Conservation (phyloP, 2,888 invertebrate genomes). For the Hyposoter dolosus region DNA sequence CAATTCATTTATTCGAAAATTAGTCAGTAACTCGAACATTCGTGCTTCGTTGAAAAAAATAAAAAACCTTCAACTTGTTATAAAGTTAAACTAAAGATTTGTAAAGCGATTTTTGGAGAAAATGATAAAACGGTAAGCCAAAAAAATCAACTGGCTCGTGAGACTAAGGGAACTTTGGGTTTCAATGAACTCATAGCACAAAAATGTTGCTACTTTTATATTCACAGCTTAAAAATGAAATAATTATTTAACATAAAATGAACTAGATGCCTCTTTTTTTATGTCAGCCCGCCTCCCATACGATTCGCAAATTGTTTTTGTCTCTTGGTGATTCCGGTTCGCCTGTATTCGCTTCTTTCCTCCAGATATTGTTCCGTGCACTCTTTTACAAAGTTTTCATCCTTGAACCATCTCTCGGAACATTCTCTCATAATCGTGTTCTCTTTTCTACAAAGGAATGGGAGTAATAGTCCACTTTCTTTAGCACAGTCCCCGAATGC, state of each 20-base stretch:
- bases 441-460: constrained; percentile 90
- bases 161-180: not conserved
- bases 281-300: constrained; percentile 12
- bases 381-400: constrained; percentile 90
- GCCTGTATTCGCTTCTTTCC: constrained; percentile 92
- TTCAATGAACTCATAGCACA: too few species aligned
- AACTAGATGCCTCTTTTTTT: constrained; percentile 1
- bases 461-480: constrained; percentile 89
- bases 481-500: constrained; percentile 88
- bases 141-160: not conserved
- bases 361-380: constrained; percentile 93
- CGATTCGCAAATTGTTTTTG: constrained; percentile 62
- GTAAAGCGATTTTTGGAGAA: not conserved
- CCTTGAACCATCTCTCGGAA: constrained; percentile 90
- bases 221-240: constrained; percentile 31
- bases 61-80: not conserved
- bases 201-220: constrained; percentile 41
- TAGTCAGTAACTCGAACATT: not conserved
- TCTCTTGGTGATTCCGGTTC: constrained; percentile 89
- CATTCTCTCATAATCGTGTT: constrained; percentile 90
- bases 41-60: not conserved
- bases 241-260: constrained; percentile 25
- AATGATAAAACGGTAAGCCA: not conserved
- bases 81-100: not conserved
- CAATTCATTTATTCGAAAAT: not conserved